Conservation (phyloP, 2,113 vertebrate species). For the Catharus fuscescens region DNA sequence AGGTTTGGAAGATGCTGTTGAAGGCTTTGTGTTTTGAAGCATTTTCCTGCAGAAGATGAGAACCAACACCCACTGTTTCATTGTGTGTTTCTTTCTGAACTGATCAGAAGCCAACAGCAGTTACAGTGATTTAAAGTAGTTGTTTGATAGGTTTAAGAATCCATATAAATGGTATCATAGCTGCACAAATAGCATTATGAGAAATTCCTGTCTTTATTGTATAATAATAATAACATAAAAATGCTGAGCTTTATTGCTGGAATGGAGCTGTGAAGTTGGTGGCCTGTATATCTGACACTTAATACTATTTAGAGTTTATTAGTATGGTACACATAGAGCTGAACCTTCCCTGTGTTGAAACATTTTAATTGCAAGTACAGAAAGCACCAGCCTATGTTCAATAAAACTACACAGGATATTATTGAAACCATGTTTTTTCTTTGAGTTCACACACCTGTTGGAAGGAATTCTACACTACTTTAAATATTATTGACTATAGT, state of each 20-base stretch:
- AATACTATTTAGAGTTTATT: not conserved
- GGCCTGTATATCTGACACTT: not conserved
- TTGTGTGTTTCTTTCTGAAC: not conserved
- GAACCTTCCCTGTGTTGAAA: not conserved
- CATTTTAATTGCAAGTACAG: not conserved
- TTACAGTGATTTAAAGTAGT: constrained; percentile 19
- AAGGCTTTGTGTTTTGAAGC: not conserved
- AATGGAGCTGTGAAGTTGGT: not conserved
- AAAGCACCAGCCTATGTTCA: not conserved
- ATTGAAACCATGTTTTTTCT: not conserved
- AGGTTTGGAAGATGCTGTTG: not conserved
- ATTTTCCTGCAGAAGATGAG: not conserved
- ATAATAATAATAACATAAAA: constrained; percentile 25
- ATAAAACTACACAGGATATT: not conserved
- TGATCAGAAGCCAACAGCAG: not conserved
- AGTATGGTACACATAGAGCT: not conserved
- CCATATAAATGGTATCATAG: not conserved
- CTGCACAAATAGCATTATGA: not conserved
- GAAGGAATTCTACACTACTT: not conserved
- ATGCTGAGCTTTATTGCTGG: not conserved
- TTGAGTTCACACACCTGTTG: not conserved
- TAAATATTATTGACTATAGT: not conserved
- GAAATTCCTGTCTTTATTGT: constrained; percentile 29
- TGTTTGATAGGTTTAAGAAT: constrained; percentile 17
- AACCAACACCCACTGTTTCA: not conserved